Percentiles rank a stretch among this genome's conserved stretches.
Evolutionary conservation across 2,113 vertebrate species (phyloP).

Genomic region (Callipepla californica): DNA sequence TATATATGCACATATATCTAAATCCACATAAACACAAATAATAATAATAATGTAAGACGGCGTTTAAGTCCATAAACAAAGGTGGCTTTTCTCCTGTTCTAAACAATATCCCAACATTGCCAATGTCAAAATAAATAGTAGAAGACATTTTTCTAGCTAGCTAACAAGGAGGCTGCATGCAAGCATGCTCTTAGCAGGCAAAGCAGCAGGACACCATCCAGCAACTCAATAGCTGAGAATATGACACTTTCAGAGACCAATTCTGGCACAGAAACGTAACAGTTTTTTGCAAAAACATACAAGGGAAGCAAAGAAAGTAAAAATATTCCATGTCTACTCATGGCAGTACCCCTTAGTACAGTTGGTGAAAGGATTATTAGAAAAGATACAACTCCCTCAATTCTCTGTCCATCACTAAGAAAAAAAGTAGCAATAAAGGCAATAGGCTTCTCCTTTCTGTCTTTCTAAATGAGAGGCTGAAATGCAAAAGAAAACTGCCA

Average conservation of each 20-base stretch:
- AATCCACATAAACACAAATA: not conserved
- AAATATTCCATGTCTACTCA: not conserved
- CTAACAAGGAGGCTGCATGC: not conserved
- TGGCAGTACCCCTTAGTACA: not conserved
- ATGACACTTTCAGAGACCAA: not conserved
- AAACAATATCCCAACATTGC: not conserved
- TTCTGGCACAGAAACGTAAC: not conserved
- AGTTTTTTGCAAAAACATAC: not conserved
- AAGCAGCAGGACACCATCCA: constrained; percentile 14
- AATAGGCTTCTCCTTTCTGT: not conserved
- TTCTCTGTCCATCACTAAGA: not conserved
- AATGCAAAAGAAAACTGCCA: not conserved
- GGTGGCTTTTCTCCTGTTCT: not conserved
- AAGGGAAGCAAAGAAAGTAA: not conserved
- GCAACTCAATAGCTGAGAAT: not conserved
- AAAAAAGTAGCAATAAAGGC: not conserved
- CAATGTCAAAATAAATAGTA: not conserved
- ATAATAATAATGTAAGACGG: not conserved
- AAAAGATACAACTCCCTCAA: not conserved
- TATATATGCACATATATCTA: not conserved
- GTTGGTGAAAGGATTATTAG: not conserved
- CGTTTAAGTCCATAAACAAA: not conserved
- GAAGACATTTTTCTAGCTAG: not conserved
- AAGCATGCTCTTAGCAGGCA: not conserved
- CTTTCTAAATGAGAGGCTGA: constrained; percentile 14